Evolutionary conservation across 2,113 vertebrate genomes (phyloP).

Genomic region (Ptilorrhoa leucosticta): DNA sequence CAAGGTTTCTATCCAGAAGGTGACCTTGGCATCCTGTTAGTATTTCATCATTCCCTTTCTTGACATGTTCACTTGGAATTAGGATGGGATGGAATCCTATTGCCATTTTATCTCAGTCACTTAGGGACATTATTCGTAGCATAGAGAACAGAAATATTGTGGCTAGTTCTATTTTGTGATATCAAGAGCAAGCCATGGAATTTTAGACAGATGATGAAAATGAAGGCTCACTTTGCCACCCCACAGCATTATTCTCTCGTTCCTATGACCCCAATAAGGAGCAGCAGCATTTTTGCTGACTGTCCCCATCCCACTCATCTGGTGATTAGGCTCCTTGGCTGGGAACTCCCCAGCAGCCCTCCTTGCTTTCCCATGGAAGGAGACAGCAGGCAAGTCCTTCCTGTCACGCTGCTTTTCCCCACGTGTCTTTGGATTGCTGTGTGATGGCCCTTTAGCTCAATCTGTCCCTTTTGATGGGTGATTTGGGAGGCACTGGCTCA

Average conservation of each 20-base stretch:
- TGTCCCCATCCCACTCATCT: background rate
- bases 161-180: rapidly evolving
- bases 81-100: background rate
- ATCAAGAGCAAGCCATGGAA: background rate
- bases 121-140: background rate
- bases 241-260: background rate
- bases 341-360: background rate
- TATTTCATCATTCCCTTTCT: background rate
- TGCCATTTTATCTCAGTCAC: background rate
- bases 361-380: background rate
- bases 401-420: background rate
- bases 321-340: background rate
- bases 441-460: background rate
- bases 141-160: background rate
- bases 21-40: background rate
- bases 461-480: rapidly evolving
- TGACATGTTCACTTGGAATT: background rate
- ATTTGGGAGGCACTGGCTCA: background rate
- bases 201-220: background rate
- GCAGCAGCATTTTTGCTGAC: background rate
- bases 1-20: background rate
- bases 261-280: background rate
- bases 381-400: background rate
- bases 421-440: background rate
- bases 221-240: rapidly evolving